phyloP scores from a whole-genome alignment of 2,113 vertebrate genomes.

The Lonchura striata region DNA sequence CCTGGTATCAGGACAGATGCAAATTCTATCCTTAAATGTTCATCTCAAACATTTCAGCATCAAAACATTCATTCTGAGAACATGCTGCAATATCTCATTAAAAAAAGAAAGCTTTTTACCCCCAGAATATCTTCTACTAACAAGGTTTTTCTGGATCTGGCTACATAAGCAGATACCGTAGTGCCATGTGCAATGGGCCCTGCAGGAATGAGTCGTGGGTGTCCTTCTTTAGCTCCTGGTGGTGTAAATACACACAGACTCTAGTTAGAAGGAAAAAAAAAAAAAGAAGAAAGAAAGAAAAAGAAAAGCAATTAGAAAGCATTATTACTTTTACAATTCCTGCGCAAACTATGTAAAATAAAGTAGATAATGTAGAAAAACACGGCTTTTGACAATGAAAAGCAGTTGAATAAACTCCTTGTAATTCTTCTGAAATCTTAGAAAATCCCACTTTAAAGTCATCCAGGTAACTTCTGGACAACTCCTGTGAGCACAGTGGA shows the following conservation, averaged over 20 bases:
- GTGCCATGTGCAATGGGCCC: slow-evolving; percentile 91
- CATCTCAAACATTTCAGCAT: neutral
- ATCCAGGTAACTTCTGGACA: neutral
- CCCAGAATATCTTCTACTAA: slow-evolving; percentile 93
- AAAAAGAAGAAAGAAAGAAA: neutral
- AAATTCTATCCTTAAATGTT: neutral
- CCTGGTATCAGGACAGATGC: neutral
- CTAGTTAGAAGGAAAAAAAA: slow-evolving; percentile 68
- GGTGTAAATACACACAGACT: slow-evolving; percentile 95
- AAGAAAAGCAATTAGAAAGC: slow-evolving; percentile 11
- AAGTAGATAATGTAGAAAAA: neutral
- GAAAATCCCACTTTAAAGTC: neutral
- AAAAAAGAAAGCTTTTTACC: slow-evolving; percentile 72
- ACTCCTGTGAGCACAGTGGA: neutral
- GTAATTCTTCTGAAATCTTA: neutral
- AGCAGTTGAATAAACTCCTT: neutral
- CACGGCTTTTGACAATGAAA: neutral
- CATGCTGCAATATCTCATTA: neutral
- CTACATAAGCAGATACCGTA: slow-evolving; percentile 94
- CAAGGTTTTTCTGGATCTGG: slow-evolving; percentile 92
- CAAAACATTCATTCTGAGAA: neutral
- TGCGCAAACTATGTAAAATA: neutral
- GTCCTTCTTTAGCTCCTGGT: slow-evolving; percentile 88
- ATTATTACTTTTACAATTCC: neutral
- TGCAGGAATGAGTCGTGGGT: slow-evolving; percentile 85